Evolutionary conservation across 1,140 invertebrate species (phyloP), one percentile per base, ranked within the genome.

Genomic region (Lithobius niger): DNA sequence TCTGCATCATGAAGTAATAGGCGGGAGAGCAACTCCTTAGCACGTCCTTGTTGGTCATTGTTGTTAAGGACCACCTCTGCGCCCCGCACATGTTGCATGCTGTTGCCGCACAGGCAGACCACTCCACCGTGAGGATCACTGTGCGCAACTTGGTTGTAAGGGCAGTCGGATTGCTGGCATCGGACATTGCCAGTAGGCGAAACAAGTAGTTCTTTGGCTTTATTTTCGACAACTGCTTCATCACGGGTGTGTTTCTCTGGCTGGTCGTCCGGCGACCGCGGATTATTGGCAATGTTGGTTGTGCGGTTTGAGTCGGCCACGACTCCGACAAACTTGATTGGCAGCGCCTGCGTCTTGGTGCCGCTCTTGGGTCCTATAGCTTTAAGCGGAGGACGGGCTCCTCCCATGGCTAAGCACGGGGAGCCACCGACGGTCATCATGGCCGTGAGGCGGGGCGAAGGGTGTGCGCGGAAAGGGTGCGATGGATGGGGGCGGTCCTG

Each of bases 221-320:
- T 55, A 27, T 59, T 66, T 53, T 59, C 61, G 2, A 69, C 59
- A 47, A 64, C 58, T 31, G 64, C 63, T 56, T 76, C 72, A 55
- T 74, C 72, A 49, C 70, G 67, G 15, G 68, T 57, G 45, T 72
- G 70, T 51, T 75, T 74, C 45, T 76, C 72, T 48, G 71, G 74
- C 67, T 58, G 27, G 64, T 67, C 49, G 56, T 51, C 55, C 55
- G 52, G 40, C 59, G 50, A 61, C 57, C 55, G 27, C 6, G 4
- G 3, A 13, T n/a, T 4, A 10, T 42, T 3, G 22, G 25, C 24
- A 27, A 16, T 25, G 40, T 10, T 10, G 16, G 18, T 3, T 13
- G 6, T 10, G 6, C 21, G 16, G 31, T 65, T 59, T 36, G 60
- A 60, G 31, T 67, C 61, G 36, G 64, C 63, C 48, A 63, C 62